These are phyloP conservation scores for Microcebus griseorufus DNA, from an alignment of 2,113 vertebrate genomes.

Conservation along the genomic window DNA sequence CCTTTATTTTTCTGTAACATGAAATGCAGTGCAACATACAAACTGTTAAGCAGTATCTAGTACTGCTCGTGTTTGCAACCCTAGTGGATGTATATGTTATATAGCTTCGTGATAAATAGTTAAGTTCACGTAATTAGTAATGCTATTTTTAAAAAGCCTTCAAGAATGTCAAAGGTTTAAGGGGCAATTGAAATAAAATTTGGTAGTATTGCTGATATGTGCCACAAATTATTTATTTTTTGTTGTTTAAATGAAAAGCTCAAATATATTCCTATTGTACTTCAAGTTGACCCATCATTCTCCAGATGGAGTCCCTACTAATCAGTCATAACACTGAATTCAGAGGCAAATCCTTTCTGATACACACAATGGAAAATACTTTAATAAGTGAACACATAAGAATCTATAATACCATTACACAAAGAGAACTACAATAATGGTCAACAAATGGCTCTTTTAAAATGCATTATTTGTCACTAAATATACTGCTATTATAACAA, in stretches of 20 bases:
- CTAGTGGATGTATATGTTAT: not conserved
- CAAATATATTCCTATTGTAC: not conserved
- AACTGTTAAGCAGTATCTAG: not conserved
- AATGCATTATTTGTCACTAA: constrained; percentile 77
- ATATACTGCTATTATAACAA: constrained; percentile 76
- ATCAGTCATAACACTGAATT: constrained; percentile 51
- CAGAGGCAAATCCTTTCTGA: constrained; percentile 59
- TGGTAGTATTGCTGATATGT: not conserved
- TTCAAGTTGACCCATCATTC: not conserved
- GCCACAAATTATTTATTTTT: constrained; percentile 40
- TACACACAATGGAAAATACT: constrained; percentile 69
- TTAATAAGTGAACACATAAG: constrained; percentile 71
- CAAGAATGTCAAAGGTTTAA: not conserved
- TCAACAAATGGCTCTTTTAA: constrained; percentile 74
- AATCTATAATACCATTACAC: constrained; percentile 67
- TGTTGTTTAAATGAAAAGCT: constrained; percentile 5
- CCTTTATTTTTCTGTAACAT: constrained; percentile 58
- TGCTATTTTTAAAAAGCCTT: not conserved
- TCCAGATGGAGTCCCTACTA: not conserved
- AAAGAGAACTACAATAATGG: constrained; percentile 75
- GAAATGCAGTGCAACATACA: constrained; percentile 40
- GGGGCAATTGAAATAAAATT: not conserved
- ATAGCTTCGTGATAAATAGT: not conserved
- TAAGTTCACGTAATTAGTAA: not conserved
- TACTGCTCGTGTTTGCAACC: not conserved